phyloP scores from a whole-genome alignment of 1,140 invertebrate genomes.

The Sarcophaga peregrina region DNA sequence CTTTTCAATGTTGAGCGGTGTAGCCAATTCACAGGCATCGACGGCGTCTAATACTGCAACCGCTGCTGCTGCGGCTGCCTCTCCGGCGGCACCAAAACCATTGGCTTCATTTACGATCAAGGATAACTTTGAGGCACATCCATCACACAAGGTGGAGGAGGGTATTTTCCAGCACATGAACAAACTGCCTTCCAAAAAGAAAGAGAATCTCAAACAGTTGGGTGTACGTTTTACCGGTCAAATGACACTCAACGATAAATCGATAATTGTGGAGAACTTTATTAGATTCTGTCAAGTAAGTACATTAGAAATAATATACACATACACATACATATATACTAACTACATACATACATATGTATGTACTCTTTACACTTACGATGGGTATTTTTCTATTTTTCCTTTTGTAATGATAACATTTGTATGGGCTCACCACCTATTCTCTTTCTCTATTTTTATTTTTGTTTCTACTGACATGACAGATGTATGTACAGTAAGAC shows the following conservation, averaged over 20 bases:
- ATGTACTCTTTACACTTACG: slow-evolving; percentile 43
- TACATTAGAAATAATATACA: not conserved
- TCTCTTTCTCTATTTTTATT: not conserved
- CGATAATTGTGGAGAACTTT: slow-evolving; percentile 65
- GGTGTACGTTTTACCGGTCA: slow-evolving; percentile 65
- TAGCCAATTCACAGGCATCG: not conserved
- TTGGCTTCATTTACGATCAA: slow-evolving; percentile 62
- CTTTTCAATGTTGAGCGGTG: slow-evolving; percentile 48
- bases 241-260: slow-evolving; percentile 65
- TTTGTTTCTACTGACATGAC: not conserved
- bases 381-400: not conserved
- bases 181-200: slow-evolving; percentile 63
- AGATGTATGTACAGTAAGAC: not conserved
- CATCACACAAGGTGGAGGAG: slow-evolving; percentile 65
- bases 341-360: slow-evolving; percentile 31
- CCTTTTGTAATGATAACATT: not conserved
- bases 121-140: slow-evolving; percentile 64
- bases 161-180: slow-evolving; percentile 66
- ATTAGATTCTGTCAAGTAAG: slow-evolving; percentile 62
- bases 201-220: slow-evolving; percentile 63
- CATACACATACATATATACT: slow-evolving; percentile 7
- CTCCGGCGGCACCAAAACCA: slow-evolving; percentile 13
- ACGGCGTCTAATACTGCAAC: not conserved
- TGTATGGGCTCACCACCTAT: not conserved
- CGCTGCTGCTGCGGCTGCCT: not conserved